Conservation (phyloP, 2,888 invertebrate genomes). For the Nudaria mundana region DNA sequence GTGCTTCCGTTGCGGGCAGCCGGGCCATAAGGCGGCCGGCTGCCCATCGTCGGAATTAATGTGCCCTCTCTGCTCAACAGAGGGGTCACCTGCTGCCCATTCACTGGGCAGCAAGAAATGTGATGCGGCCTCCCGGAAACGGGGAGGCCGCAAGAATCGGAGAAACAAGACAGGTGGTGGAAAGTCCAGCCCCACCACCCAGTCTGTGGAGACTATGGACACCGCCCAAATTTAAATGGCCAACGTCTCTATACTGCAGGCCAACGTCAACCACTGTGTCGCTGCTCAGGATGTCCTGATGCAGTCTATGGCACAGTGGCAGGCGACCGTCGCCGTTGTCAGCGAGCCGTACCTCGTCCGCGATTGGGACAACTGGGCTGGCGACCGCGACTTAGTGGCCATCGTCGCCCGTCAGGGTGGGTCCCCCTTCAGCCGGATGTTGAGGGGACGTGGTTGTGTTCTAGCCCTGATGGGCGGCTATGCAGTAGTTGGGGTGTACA, state of each 20-base stretch:
- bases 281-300: conserved; percentile 8
- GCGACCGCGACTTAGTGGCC: neutral
- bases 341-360: conserved; percentile 1
- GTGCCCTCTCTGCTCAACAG: too few relatives aligned
- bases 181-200: neutral
- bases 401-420: neutral
- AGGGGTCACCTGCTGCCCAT: too few relatives aligned
- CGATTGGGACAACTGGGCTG: neutral
- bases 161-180: neutral
- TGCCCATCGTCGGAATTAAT: too few relatives aligned
- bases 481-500: neutral
- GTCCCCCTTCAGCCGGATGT: neutral
- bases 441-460: neutral
- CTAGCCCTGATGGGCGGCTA: conserved; percentile 9
- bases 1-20: too few relatives aligned
- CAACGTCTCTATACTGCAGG: conserved; percentile 6
- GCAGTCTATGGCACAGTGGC: conserved; percentile 10
- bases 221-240: neutral
- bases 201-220: neutral
- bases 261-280: conserved; percentile 10
- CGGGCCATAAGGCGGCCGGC: too few relatives aligned
- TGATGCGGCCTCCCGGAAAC: too few relatives aligned
- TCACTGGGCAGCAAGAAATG: too few relatives aligned
- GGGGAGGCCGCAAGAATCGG: too few relatives aligned
- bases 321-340: conserved; percentile 1